Evolutionary conservation across 2,113 vertebrate species (phyloP), one percentile per base, ranked within the genome.

Genomic region (Leptosomus discolor): DNA sequence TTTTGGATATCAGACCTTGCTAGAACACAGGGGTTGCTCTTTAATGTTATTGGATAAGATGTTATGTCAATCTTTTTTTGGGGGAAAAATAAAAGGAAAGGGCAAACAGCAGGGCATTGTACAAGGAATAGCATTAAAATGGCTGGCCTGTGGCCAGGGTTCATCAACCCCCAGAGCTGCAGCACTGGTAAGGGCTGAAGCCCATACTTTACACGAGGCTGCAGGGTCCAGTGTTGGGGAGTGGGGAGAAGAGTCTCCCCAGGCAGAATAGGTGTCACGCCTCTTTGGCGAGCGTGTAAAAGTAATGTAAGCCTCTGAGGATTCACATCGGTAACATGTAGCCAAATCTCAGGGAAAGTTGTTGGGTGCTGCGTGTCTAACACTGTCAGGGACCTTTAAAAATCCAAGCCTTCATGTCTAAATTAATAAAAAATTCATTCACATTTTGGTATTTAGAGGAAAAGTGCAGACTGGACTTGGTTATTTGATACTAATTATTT

Each of bases 401-500:
- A 58, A 45, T 32, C 45, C 34, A 64, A 64, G n/a, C 19, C 43
- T 77, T 84, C 1, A 0, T 39, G 16, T 70, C 71, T 70, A 61
- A 61, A 88, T 50, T 82, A 88, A 74, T 32, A 76, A 85, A 57
- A 27, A 69, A 30, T 12, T 94, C 32, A 45, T 85, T 80, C 1
- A 4, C 64, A 29, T 94, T 88, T 94, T 64, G 46, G 50, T 84
- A 5, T 54, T 77, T 51, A 46, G 82, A 63, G 46, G 43, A 92
- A 74, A 93, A 94, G 43, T 21, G 46, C 51, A 14, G 92, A 92
- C 69, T 96, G 94, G 95, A 91, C 91, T 9, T 67, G 73, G 94
- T 95, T 95, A 95, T 76, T 85, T 75, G 94, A 96, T 95, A 89
- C 89, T 89, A 87, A 95, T 92, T 94, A 97, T 96, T 95, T 94